Percentiles rank a stretch among this genome's conserved stretches.
These are phyloP conservation scores for Takifugu flavidus DNA, from an alignment of 2,113 vertebrate species.

Conservation along the genomic window DNA sequence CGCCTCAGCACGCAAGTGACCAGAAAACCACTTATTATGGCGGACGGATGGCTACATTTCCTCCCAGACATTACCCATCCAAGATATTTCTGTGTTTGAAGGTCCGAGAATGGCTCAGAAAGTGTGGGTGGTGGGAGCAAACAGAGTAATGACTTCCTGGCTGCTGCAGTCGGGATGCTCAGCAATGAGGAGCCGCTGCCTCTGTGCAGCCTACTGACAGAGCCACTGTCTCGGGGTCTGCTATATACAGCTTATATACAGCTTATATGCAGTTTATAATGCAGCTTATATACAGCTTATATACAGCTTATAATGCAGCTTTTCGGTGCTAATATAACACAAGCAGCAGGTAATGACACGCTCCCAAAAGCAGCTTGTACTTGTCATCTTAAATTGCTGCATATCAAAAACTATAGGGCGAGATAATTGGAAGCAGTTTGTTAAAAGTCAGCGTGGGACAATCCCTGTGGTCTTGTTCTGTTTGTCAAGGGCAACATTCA, in stretches of 20 bases:
- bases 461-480: background rate
- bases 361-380: too few species aligned
- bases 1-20: slow-evolving; percentile 22
- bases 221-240: slow-evolving; percentile 2
- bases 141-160: slow-evolving; percentile 23
- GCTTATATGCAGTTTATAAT: too few species aligned
- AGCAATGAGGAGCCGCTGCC: slow-evolving; percentile 20
- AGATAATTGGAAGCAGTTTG: too few species aligned
- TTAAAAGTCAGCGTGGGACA: too few species aligned
- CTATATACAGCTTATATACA: too few species aligned
- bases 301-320: too few species aligned
- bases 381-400: too few species aligned
- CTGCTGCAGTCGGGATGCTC: slow-evolving; percentile 19
- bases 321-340: too few species aligned
- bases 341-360: too few species aligned
- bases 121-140: slow-evolving; percentile 28
- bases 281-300: too few species aligned
- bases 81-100: slow-evolving; percentile 8
- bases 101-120: slow-evolving; percentile 7
- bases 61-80: slow-evolving; percentile 2
- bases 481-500: slow-evolving; percentile 26
- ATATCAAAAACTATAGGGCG: too few species aligned
- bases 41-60: slow-evolving; percentile 11
- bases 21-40: slow-evolving; percentile 19
- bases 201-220: slow-evolving; percentile 11